Base-by-base conservation (phyloP, 2,888 invertebrate species). In the Apantesis nais region DNA sequence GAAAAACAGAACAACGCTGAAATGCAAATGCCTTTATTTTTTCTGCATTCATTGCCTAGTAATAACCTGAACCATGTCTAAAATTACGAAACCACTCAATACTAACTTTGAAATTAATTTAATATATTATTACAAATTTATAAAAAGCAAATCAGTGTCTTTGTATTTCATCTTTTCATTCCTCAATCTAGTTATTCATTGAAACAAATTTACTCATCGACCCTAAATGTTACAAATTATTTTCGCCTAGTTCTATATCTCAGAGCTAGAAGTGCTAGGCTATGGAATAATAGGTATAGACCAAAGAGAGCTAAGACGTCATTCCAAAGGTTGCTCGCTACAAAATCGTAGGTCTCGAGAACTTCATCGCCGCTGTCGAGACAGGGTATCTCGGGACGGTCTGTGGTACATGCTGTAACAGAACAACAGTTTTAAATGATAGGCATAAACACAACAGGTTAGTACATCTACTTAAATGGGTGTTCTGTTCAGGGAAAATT, bases 291-390 rank as follows among this genome's bases (percentile, higher is more conserved):
- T 41, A 96, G 83, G 86, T 97, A 97, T 1, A 98, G 92, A 12
- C 95, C 85, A 63, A 96, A 77, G 91, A 98, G 96, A 2, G 96
- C 96, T 72, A 96, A 83, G 64, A 98, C 93, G 89, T 98, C 97
- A 2, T 91, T 87, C 91, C 96, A 95, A 52, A 98, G 95, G 84
- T 97, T 95, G 58, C 88, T 90, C 71, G 95, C 95, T 0, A 95
- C 90, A 90, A 98, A 98, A 89, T 97, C 97, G 86, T 97, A 98
- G 73, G 96, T 96, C 55, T 96, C 95, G 62, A 98, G 92, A 0
- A 98, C 98, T 83, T 97, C 96, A 31, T 95, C 92, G 0, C 98
- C 98, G 4, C 96, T 96, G 73, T 95, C 96, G 66, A 98, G 89
- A 85, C 98, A 98, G 0, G 98, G 98, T 12, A 97, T 87, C 11